These are phyloP conservation scores for Neogobius melanostomus DNA, from an alignment of 2,113 vertebrate species.

Conservation along the genomic window DNA sequence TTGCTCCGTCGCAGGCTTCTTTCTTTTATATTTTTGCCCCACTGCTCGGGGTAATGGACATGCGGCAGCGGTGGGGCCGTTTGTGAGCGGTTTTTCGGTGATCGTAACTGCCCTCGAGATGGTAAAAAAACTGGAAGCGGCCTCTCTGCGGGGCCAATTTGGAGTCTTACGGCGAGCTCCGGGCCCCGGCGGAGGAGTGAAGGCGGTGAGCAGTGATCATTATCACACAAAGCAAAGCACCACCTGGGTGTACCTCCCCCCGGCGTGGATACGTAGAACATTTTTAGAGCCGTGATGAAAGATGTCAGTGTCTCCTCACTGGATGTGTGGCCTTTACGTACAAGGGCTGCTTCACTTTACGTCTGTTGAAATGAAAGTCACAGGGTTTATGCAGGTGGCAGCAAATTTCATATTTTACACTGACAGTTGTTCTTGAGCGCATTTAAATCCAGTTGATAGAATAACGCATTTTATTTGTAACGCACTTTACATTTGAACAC, in stretches of 20 bases:
- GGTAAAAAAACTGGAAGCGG: background rate
- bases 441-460: too few species aligned
- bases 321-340: background rate
- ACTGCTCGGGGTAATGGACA: background rate
- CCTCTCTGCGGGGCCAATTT: slow-evolving; percentile 4
- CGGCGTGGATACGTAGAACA: background rate
- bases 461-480: too few species aligned
- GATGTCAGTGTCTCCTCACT: background rate
- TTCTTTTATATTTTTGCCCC: background rate
- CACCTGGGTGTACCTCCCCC: background rate
- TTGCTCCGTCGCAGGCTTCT: background rate
- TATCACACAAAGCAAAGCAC: background rate
- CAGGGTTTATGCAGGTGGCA: too few species aligned
- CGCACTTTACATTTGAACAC: too few species aligned
- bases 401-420: too few species aligned
- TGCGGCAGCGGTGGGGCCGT: background rate
- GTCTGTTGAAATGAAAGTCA: too few species aligned
- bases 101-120: background rate
- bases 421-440: too few species aligned
- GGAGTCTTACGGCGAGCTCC: background rate
- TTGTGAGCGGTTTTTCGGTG: background rate
- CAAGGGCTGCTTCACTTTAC: too few species aligned
- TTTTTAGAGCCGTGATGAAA: background rate
- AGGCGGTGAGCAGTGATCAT: background rate
- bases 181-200: background rate